phyloP scores from a whole-genome alignment of 2,113 vertebrate species.

The Mungos mungo region DNA sequence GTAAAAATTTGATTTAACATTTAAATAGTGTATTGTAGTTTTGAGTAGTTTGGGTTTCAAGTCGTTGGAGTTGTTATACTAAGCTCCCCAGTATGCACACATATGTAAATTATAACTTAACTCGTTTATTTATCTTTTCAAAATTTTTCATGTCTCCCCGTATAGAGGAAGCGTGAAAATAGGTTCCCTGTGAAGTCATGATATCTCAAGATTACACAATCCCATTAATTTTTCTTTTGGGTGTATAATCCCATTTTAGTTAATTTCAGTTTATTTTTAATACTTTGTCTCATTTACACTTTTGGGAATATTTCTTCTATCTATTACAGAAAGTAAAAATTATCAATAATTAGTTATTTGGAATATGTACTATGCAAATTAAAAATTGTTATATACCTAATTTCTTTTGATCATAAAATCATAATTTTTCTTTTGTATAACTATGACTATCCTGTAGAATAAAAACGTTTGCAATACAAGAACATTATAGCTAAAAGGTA shows the following conservation, averaged over 20 bases:
- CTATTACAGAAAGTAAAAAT: constrained; percentile 10
- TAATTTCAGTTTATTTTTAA: not conserved
- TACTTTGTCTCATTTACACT: not conserved
- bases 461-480: constrained; percentile 9
- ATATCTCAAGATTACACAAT: not conserved
- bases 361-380: not conserved
- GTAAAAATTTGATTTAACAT: not conserved
- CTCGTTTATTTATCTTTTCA: not conserved
- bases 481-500: not conserved
- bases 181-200: not conserved
- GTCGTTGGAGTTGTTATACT: not conserved
- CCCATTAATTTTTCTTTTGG: constrained; percentile 22
- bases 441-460: not conserved
- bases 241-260: not conserved
- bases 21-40: constrained; percentile 17
- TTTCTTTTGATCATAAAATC: not conserved
- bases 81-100: not conserved
- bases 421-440: constrained; percentile 4
- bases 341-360: constrained; percentile 1
- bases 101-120: not conserved
- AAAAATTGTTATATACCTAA: not conserved
- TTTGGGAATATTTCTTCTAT: not conserved
- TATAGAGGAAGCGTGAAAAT: not conserved
- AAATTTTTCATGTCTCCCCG: not conserved
- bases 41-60: constrained; percentile 27